phyloP scores from a whole-genome alignment of 1,140 invertebrate genomes.

The Protaetia brevitarsis region DNA sequence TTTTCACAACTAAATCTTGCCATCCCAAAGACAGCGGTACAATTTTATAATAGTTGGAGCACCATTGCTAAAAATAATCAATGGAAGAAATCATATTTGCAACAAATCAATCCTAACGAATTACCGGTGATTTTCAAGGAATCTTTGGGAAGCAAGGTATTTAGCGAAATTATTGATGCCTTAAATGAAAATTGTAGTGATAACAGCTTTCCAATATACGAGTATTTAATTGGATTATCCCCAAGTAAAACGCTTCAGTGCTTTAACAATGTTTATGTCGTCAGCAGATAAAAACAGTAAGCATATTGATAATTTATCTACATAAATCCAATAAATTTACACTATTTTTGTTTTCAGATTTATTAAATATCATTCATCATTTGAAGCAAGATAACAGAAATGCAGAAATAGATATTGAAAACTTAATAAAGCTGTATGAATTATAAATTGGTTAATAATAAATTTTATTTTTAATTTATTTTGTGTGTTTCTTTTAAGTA shows the following conservation, averaged over 20 bases:
- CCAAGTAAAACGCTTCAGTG: constrained; percentile 39
- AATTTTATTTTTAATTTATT: too few species aligned
- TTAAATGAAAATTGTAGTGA: constrained; percentile 34
- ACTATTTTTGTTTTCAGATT: too few species aligned
- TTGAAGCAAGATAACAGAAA: too few species aligned
- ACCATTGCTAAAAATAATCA: constrained; percentile 30
- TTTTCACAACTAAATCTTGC: constrained; percentile 27
- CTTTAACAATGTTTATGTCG: constrained; percentile 40
- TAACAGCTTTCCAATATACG: constrained; percentile 31
- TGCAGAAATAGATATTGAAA: too few species aligned
- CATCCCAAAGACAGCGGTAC: constrained; percentile 38
- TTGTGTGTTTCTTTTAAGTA: too few species aligned
- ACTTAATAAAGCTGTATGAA: too few species aligned
- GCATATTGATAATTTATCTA: constrained; percentile 27
- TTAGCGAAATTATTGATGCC: constrained; percentile 40
- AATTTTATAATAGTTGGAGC: constrained; percentile 40
- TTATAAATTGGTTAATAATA: too few species aligned
- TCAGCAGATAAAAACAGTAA: constrained; percentile 41
- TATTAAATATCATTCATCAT: too few species aligned
- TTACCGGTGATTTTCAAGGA: constrained; percentile 40
- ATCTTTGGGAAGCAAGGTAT: constrained; percentile 38
- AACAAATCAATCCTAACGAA: constrained; percentile 34
- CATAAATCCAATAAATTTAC: too few species aligned
- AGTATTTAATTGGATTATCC: constrained; percentile 34
- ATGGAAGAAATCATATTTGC: constrained; percentile 36